Conservation (phyloP, 2,113 vertebrate genomes). For the Perca fluviatilis region DNA sequence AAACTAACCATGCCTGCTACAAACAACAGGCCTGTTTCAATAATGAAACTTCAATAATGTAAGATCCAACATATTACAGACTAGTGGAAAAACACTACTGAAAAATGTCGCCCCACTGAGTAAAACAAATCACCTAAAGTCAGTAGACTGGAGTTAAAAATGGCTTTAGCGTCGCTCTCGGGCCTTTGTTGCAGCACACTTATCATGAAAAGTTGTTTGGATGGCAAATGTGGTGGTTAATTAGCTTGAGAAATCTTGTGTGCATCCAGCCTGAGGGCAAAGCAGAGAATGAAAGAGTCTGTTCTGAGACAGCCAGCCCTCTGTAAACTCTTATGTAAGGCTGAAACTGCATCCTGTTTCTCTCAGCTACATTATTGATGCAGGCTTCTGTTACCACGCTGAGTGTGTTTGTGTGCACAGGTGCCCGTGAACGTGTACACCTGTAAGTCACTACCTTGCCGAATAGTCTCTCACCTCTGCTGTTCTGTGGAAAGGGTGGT, state of each 20-base stretch:
- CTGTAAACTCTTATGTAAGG: slow-evolving; percentile 71
- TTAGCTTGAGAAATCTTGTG: slow-evolving; percentile 66
- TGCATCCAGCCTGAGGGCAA: slow-evolving; percentile 59
- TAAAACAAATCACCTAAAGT: slow-evolving; percentile 55
- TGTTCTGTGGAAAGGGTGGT: slow-evolving; percentile 31
- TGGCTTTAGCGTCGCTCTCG: slow-evolving; percentile 10
- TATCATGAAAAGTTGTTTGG: slow-evolving; percentile 57
- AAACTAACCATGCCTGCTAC: slow-evolving; percentile 14
- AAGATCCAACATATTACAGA: slow-evolving; percentile 19
- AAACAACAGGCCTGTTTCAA: slow-evolving; percentile 31
- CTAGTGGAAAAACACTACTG: slow-evolving; percentile 1
- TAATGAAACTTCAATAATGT: slow-evolving; percentile 31
- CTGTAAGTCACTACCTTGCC: slow-evolving; percentile 43
- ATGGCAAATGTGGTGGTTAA: slow-evolving; percentile 63
- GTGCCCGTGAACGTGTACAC: slow-evolving; percentile 42
- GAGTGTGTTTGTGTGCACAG: slow-evolving; percentile 36
- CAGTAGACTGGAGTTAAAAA: slow-evolving; percentile 36
- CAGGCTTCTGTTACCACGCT: slow-evolving; percentile 64
- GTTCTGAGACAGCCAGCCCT: slow-evolving; percentile 43
- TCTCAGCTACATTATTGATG: slow-evolving; percentile 75
- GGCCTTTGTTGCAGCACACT: slow-evolving; percentile 51
- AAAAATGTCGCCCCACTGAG: neutral
- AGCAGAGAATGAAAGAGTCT: slow-evolving; percentile 55
- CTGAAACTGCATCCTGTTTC: slow-evolving; percentile 69
- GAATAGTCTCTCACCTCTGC: slow-evolving; percentile 46